Base-by-base conservation (phyloP, 2,113 vertebrate genomes). In the Fregata magnificens region DNA sequence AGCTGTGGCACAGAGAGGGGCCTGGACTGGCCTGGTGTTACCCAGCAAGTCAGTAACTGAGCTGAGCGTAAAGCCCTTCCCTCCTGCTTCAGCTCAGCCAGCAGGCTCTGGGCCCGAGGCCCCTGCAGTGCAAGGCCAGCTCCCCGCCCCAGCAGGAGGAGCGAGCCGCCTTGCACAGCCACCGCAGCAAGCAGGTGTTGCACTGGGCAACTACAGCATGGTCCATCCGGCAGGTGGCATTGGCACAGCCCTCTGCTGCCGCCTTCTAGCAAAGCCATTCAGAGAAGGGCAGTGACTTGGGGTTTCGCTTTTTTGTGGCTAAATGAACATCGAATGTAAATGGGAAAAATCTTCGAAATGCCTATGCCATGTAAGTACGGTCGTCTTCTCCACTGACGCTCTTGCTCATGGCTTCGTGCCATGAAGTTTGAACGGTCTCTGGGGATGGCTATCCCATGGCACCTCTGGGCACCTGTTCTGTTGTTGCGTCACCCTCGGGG, bases 121-220 rank as follows among this genome's bases (percentile, higher is more conserved):
- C 14, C 9, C 47, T 3, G 0, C 1, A 1, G 9, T 7, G 18
- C 18, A 18, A 12, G 44, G 45, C 26, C 47, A 42, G 22, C 4
- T 15, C 4, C 11, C 11, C 15, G 6, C 11, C 15, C 24, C 7
- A 13, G 28, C n/a, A 36, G 15, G 66, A 66, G 40, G 32, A 76
- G 9, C 0, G 0, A 70, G 31, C 8, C 14, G 16, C 26, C 36
- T 50, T 26, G 74, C 63, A 40, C 31, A 28, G 16, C 16, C 40
- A 28, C 40, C 10, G 1, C 70, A 52, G 59, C 21, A 78, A 52
- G 44, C 8, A 12, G 6, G 12, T 16, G 16, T 9, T 18, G 6
- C 21, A 14, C 4, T 3, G 11, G 36, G 2, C 7, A 38, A 34
- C 16, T 12, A 4, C 42, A 22, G 11, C 1, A 0, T 42, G 26